Conservation (phyloP, 1,140 invertebrate species). For the Heliconius himera region DNA sequence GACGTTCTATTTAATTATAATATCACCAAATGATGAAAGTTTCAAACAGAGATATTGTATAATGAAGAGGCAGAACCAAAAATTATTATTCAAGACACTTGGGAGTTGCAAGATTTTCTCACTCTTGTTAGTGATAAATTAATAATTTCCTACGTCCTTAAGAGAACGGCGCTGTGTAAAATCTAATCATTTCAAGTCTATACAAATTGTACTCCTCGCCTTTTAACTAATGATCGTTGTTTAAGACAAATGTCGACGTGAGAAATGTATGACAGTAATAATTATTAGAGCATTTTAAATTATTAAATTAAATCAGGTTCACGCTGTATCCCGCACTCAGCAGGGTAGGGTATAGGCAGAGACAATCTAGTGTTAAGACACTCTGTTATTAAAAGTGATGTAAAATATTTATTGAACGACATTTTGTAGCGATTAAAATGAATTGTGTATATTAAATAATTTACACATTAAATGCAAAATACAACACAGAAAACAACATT, state of each 20-base stretch:
- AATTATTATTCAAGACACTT: slow-evolving; percentile 41
- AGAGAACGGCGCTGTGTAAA: slow-evolving; percentile 40
- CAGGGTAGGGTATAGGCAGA: too few species aligned
- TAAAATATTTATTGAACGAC: slow-evolving; percentile 1
- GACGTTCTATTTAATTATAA: slow-evolving; percentile 4
- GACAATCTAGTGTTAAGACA: too few species aligned
- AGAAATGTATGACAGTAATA: slow-evolving; percentile 28
- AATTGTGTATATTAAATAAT: too few species aligned
- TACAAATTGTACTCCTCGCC: slow-evolving; percentile 41
- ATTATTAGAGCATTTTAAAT: background rate
- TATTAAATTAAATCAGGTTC: background rate
- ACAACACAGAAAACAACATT: too few species aligned
- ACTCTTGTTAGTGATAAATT: slow-evolving; percentile 40
- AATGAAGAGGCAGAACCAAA: slow-evolving; percentile 34
- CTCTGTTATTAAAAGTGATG: background rate
- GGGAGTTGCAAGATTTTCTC: slow-evolving; percentile 39
- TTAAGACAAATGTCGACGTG: slow-evolving; percentile 37
- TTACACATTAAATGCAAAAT: too few species aligned
- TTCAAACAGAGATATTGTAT: slow-evolving; percentile 15
- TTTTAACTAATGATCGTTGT: slow-evolving; percentile 42
- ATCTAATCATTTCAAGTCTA: slow-evolving; percentile 41
- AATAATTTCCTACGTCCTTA: slow-evolving; percentile 43
- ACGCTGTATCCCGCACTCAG: too few species aligned
- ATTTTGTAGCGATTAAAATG: too few species aligned
- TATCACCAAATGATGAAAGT: slow-evolving; percentile 2